Evolutionary conservation across 2,113 vertebrate genomes (phyloP), one percentile per base, ranked within the genome.

Genomic region (Gulo gulo): DNA sequence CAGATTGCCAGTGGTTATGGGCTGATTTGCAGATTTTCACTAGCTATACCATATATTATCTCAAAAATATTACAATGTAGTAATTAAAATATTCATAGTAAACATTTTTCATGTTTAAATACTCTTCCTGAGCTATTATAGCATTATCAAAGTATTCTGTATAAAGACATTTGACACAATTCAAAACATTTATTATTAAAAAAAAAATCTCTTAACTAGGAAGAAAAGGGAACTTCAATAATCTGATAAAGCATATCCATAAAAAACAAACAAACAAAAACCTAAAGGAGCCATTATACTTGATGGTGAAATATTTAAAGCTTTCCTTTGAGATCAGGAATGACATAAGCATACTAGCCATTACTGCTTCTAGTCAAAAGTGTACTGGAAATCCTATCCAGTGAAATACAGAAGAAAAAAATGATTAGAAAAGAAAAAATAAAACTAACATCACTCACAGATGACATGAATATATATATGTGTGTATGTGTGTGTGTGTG

Each of bases 261-360:
- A 34, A 4, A 50, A 61, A n/a, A 63, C 50, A 87, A 55, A 31
- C 3, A 76, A 73, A 78, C 24, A 67, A 81, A 92, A 65, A 52
- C 18, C n/a, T 65, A 47, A 74, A 88, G 81, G 24, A 45, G n/a
- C 45, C 59, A 57, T 83, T 42, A 76, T 13, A 59, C 11, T 29
- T 83, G 61, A 81, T 20, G 55, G 31, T 79, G 81, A 97, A 96
- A 74, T 90, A 69, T 14, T 78, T 86, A 93, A 57, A 86, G 74
- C 21, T 91, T 94, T 87, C 67, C 50, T 95, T 20, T 73, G 61
- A 91, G 82, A n/a, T 57, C 26, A 91, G 69, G 59, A 88, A 88
- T 63, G 34, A 73, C 57, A 39, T 76, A 78, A 85, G 26, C 52
- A 55, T 18, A 31, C 16, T 16, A 36, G 61, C 3, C 18, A 47